These are phyloP conservation scores for Drosophila funebris DNA, from an alignment of 1,140 invertebrate species.

Conservation along the genomic window DNA sequence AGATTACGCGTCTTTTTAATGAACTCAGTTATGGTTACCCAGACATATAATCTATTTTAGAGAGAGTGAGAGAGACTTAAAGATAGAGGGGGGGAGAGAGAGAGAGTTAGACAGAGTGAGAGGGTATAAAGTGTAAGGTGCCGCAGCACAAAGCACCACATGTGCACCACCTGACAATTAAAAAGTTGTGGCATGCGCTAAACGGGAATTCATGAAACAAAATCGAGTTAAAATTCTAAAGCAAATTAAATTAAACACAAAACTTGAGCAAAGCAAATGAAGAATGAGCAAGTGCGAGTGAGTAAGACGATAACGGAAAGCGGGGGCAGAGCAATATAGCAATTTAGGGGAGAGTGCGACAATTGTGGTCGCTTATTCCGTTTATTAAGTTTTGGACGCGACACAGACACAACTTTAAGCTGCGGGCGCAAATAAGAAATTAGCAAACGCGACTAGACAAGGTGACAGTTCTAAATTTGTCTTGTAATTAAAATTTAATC, in stretches of 20 bases:
- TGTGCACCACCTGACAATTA: conserved; percentile 65
- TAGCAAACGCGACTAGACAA: background rate
- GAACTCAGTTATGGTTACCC: conserved; percentile 23
- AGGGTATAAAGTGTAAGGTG: background rate
- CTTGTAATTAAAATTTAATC: conserved; percentile 51
- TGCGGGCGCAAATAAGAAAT: background rate
- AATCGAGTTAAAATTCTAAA: conserved; percentile 68
- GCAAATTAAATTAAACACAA: conserved; percentile 68
- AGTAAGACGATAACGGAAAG: background rate
- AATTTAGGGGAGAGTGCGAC: conserved; percentile 1
- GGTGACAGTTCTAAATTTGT: background rate
- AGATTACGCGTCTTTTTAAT: conserved; percentile 15
- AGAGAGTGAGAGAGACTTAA: background rate
- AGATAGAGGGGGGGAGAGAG: background rate
- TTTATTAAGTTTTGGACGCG: conserved; percentile 46
- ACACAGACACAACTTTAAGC: conserved; percentile 2
- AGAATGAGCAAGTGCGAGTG: background rate
- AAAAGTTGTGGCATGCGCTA: conserved; percentile 66
- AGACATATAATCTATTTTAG: background rate
- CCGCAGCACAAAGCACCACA: conserved; percentile 5
- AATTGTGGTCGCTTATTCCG: conserved; percentile 32
- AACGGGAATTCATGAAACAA: conserved; percentile 41
- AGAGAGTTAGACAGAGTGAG: background rate
- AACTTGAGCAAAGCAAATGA: conserved; percentile 36
- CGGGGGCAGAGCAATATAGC: background rate